Evolutionary conservation across 2,113 vertebrate species (phyloP), one percentile per base, ranked within the genome.

Genomic region (Australoheros scitulus): DNA sequence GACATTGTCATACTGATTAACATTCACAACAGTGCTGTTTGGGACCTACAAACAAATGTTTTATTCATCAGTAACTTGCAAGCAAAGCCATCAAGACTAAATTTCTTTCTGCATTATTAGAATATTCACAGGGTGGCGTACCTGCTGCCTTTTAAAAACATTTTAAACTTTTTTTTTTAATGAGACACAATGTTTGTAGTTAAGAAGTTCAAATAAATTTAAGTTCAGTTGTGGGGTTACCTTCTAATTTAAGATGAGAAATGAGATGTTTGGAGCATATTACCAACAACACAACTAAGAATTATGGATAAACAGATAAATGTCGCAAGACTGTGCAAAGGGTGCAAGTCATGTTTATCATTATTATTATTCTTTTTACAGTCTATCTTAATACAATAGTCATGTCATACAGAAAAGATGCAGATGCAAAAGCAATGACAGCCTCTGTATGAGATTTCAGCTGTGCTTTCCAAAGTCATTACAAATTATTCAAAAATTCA

Each of bases 21-120:
- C 77, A 92, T 93, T 90, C 89, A 78, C 50, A 6, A 43, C 34
- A 61, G 74, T 59, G 78, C 84, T 89, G 77, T 79, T 86, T 82
- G 72, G 56, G 60, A 89, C 84, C 68, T 84, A 86, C 81, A 89
- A 91, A 93, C 88, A 94, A 84, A 94, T 95, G 88, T 93, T 95
- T 95, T 92, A 94, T 94, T 95, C 91, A 94, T 93, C 83, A 89
- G 76, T 77, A 80, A 90, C 79, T 84, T 2, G 5, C 80, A 59
- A 84, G 82, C 85, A 87, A 85, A 91, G 79, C 84, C 77, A 84
- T 85, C 80, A 77, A 89, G 84, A 90, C 50, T 52, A 74, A 70
- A 82, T 76, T 34, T 74, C 24, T 14, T 34, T 58, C 26, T 75
- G 11, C 43, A 55, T 83, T 82, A 82, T 77, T 65, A 59, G 22